Base-by-base conservation (phyloP, 2,888 invertebrate species). In the Zelleria hepariella region DNA sequence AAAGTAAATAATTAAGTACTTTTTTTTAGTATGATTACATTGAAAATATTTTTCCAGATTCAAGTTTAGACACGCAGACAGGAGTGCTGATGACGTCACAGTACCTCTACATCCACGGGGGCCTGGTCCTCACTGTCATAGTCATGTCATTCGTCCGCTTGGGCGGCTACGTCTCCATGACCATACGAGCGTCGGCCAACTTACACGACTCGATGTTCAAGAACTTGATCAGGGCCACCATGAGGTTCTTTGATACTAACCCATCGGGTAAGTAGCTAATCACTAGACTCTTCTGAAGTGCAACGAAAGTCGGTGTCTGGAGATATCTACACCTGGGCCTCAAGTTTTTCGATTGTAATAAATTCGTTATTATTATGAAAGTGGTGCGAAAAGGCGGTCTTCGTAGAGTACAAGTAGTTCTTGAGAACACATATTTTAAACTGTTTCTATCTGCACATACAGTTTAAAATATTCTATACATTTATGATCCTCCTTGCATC, bases 191-290 rank as follows among this genome's bases (percentile, higher is more conserved):
- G 0, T 93, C 94, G 1, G 86, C 87, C 64, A 91, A 91, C 64
- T 86, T 96, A 25, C 96, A 96, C 74, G 90, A 93, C 67, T 77
- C 80, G 1, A 95, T 97, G 90, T 96, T 98, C 71, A 75, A 85
- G 20, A 91, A 92, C 64, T 82, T 96, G 48, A 88, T 95, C 1
- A 80, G 91, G 62, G 91, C 93, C 0, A 90, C 93, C 0, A 93
- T 95, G 87, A 78, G 90, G 61, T 96, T 96, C 77, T 96, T 96
- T 70, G 93, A 95, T 69, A 91, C 90, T 0, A 95, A 95, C 77
- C 93, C 95, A 5, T 92, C 94, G 56, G 94, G 94, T 93, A 77
- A 88, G 20, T 23, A 49, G 18, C 4, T 4, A 18, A 18, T 18
- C 48, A 10, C 20, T 49, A 2, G 1, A 1, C 48, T n/a, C 6